These are phyloP conservation scores for Epinotia bilunana DNA, from an alignment of 2,888 invertebrate species.

Conservation along the genomic window DNA sequence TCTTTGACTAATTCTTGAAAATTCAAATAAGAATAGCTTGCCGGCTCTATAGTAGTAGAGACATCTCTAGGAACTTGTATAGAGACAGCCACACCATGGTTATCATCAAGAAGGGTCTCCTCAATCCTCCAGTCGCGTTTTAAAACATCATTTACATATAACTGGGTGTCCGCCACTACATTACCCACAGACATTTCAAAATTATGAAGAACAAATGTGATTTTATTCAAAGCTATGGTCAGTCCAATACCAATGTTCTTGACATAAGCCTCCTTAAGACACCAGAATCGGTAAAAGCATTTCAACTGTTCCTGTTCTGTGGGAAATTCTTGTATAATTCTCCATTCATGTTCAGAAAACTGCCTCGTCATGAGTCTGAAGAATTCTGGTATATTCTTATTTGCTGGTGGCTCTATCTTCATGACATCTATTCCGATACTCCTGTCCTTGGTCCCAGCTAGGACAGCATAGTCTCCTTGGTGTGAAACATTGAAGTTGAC, in stretches of 20 bases:
- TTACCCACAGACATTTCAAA: slow-evolving; percentile 72
- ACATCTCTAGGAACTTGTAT: slow-evolving; percentile 64
- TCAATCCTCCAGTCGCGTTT: slow-evolving; percentile 91
- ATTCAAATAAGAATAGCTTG: slow-evolving; percentile 81
- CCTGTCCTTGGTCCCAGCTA: slow-evolving; percentile 87
- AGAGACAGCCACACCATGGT: slow-evolving; percentile 92
- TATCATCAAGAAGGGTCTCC: slow-evolving; percentile 90
- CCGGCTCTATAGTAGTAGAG: slow-evolving; percentile 48
- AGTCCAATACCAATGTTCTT: slow-evolving; percentile 96
- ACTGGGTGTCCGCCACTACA: slow-evolving; percentile 85
- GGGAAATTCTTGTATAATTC: slow-evolving; percentile 84
- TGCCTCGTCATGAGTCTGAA: slow-evolving; percentile 95
- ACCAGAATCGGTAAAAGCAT: slow-evolving; percentile 96
- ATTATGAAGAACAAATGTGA: slow-evolving; percentile 89
- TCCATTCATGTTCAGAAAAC: slow-evolving; percentile 93
- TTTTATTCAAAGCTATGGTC: slow-evolving; percentile 88
- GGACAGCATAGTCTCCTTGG: slow-evolving; percentile 93
- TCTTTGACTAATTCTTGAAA: slow-evolving; percentile 86
- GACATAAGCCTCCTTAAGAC: slow-evolving; percentile 96
- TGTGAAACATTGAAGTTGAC: slow-evolving; percentile 95
- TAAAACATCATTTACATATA: slow-evolving; percentile 85
- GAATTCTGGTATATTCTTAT: slow-evolving; percentile 90
- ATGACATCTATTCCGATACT: slow-evolving; percentile 94
- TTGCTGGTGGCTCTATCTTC: slow-evolving; percentile 91
- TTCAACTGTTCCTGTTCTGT: slow-evolving; percentile 87